Evolutionary conservation across 1,140 invertebrate genomes (phyloP), one percentile per base, ranked within the genome.

Genomic region (Acromyrmex heyeri): DNA sequence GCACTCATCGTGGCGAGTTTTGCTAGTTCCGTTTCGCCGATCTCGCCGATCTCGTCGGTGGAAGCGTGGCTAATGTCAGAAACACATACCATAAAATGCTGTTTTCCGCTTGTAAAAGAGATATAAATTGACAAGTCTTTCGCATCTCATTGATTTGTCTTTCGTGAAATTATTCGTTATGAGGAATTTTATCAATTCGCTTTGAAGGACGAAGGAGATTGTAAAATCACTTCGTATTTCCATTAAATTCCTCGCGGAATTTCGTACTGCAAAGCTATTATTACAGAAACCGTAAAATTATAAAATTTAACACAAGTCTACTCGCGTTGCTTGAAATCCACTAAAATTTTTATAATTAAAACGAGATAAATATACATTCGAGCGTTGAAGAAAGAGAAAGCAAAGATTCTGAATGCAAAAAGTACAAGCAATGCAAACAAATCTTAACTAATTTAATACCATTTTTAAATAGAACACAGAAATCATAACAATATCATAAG

Each of bases 31-130:
- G 79, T 82, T 82, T 34, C 53, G 53, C 21, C n/a, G 61, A 57
- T 57, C 55, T 7, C n/a, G 14, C 21, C n/a, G 61, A 57, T 57
- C 55, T 7, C n/a, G 14, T 30, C 55, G 38, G 38, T 75, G n/a
- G 79, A 62, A 75, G 79, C 55, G 55, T 83, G 24, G 69, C 57
- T 55, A 83, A 83, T 75, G 69, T 73, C 55, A 72, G 53, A 61
- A 6, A 53, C 34, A 62, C 38, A 55, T 73, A 27, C 27, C 77
- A 21, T 44, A 44, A 44, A 44, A 44, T 44, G 38, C 38, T 10
- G 10, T 38, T 69, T 27, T 24, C 67, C 18, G 67, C 24, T 70
- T 34, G 64, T n/a, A 14, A 62, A 75, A 57, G 77, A 30, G 10
- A 53, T 14, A 24, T 16, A 69, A 69, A 7, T 48, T 44, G 38